A percentile compares a stretch with the other conserved stretches of the same genome.
Evolutionary conservation across 1,140 invertebrate species (phyloP).

Genomic region (Bombus breviceps): DNA sequence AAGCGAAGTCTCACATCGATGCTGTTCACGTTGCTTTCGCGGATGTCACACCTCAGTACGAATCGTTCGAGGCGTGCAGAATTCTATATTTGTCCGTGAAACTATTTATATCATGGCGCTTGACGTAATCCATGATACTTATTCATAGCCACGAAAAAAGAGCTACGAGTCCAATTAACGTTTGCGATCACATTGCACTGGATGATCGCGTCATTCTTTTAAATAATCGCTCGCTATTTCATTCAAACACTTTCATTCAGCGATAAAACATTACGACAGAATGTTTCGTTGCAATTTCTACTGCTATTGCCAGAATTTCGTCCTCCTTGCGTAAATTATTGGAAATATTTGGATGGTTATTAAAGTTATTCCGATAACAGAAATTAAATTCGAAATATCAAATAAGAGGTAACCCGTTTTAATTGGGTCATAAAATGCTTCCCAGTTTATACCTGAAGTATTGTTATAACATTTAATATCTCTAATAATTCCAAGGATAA

Average conservation of each 20-base stretch:
- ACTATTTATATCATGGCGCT: conserved; percentile 48
- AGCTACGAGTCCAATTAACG: not conserved
- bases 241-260: not conserved
- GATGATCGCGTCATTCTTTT: not conserved
- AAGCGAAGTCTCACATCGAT: conserved; percentile 24
- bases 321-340: not conserved
- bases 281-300: not conserved
- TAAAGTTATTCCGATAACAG: not conserved
- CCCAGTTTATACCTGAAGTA: not conserved
- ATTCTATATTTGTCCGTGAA: conserved; percentile 47
- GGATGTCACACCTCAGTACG: conserved; percentile 49
- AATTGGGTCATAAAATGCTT: not conserved
- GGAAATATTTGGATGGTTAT: not conserved
- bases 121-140: conserved; percentile 21
- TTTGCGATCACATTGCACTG: not conserved
- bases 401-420: not conserved
- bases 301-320: not conserved
- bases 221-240: not conserved
- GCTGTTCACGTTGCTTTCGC: conserved; percentile 46
- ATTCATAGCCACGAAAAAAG: conserved; percentile 22
- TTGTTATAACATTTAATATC: not conserved
- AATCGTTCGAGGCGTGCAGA: conserved; percentile 10
- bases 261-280: not conserved
- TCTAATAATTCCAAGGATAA: not conserved
- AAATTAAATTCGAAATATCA: not conserved